Evolutionary conservation across 2,888 invertebrate genomes (phyloP).

Genomic region (Agrilus biguttatus): DNA sequence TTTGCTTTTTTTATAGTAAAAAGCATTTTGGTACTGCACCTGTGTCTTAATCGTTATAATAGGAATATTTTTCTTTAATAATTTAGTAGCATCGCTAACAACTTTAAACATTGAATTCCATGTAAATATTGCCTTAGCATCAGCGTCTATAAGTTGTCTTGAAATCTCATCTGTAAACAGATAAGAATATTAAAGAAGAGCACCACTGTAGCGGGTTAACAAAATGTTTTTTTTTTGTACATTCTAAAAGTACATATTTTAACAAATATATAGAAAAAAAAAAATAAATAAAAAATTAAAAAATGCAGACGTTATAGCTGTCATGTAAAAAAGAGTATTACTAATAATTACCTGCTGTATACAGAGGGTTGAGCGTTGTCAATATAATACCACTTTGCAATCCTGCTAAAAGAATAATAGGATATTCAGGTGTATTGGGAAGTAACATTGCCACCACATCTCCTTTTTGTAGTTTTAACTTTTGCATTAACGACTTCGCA

Average conservation of each 20-base stretch:
- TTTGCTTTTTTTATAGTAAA: too few species aligned
- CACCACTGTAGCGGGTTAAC: too few species aligned
- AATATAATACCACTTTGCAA: conserved; percentile 53
- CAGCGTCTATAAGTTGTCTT: conserved; percentile 42
- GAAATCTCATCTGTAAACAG: conserved; percentile 48
- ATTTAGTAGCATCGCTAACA: conserved; percentile 33
- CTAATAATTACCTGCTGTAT: conserved; percentile 33
- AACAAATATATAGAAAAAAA: too few species aligned
- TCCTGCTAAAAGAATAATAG: conserved; percentile 48
- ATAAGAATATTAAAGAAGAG: background rate
- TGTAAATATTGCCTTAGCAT: conserved; percentile 47
- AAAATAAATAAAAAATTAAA: too few species aligned
- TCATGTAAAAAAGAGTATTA: too few species aligned
- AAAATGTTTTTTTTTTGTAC: too few species aligned
- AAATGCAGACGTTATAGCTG: too few species aligned
- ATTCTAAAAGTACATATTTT: too few species aligned
- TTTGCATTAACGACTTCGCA: conserved; percentile 35
- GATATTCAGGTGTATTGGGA: conserved; percentile 65
- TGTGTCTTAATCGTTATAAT: conserved; percentile 39
- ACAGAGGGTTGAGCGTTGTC: conserved; percentile 61
- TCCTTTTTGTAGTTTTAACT: conserved; percentile 47
- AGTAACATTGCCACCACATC: conserved; percentile 57
- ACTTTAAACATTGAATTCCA: conserved; percentile 36
- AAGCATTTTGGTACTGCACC: conserved; percentile 7
- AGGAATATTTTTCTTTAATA: conserved; percentile 30